These are phyloP conservation scores for Sorex araneus DNA, from an alignment of 2,113 vertebrate genomes.

Conservation along the genomic window DNA sequence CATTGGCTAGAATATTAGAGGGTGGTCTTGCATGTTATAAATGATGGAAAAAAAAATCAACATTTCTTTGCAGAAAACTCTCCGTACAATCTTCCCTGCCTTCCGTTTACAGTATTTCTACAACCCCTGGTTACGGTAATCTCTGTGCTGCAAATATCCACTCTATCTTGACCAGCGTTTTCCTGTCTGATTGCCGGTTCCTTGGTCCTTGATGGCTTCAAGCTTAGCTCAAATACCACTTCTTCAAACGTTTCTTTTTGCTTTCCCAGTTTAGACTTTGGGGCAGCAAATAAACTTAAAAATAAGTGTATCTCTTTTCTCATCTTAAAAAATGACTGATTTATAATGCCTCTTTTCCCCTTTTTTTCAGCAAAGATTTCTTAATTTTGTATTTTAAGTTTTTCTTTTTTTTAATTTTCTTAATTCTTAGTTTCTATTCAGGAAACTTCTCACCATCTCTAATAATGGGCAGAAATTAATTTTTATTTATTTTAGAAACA, in stretches of 20 bases:
- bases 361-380: neutral
- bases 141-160: neutral
- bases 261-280: neutral
- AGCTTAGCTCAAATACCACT: neutral
- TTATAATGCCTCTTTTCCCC: neutral
- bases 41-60: neutral
- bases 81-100: neutral
- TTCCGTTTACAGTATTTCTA: neutral
- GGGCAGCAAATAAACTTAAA: neutral
- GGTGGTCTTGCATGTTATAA: neutral
- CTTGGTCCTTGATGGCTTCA: neutral
- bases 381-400: neutral
- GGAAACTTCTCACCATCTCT: rapidly evolving
- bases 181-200: neutral
- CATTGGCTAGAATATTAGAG: neutral
- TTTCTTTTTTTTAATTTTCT: neutral
- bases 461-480: neutral
- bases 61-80: neutral
- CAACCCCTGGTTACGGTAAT: rapidly evolving
- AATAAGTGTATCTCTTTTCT: neutral
- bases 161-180: neutral
- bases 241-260: neutral
- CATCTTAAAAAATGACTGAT: neutral
- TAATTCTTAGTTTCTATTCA: neutral
- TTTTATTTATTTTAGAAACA: neutral